phyloP scores from a whole-genome alignment of 2,888 invertebrate species.

The Pachycephus smyrnensis region DNA sequence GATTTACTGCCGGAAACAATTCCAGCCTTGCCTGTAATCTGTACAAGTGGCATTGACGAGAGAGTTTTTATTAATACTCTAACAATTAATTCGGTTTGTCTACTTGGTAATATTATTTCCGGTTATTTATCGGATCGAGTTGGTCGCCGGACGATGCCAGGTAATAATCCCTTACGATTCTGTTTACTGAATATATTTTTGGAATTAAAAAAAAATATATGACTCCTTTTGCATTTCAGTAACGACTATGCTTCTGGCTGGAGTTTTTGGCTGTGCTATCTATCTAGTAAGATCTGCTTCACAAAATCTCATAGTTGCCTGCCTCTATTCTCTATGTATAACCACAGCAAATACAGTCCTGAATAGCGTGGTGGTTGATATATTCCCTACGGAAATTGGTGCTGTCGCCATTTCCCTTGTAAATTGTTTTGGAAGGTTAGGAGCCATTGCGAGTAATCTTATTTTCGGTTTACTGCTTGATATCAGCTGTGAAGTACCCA shows the following conservation, averaged over 20 bases:
- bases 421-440: constrained; percentile 75
- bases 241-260: constrained; percentile 68
- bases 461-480: constrained; percentile 75
- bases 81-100: constrained; percentile 75
- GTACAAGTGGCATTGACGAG: constrained; percentile 71
- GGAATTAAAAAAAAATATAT: constrained; percentile 1
- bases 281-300: constrained; percentile 73
- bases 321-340: constrained; percentile 69
- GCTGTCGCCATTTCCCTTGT: constrained; percentile 76
- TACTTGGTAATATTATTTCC: constrained; percentile 74
- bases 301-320: constrained; percentile 72
- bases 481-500: constrained; percentile 74
- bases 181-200: background rate
- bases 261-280: constrained; percentile 71
- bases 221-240: constrained; percentile 43
- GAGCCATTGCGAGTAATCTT: constrained; percentile 75
- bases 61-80: constrained; percentile 76
- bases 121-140: constrained; percentile 70
- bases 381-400: constrained; percentile 67
- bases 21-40: constrained; percentile 45
- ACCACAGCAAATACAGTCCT: constrained; percentile 68
- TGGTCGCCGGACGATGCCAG: constrained; percentile 60
- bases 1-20: background rate
- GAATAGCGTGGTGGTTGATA: constrained; percentile 61
- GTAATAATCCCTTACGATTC: constrained; percentile 35